Evolutionary conservation across 2,888 invertebrate species (phyloP).

Genomic region (Brenthis hecate): DNA sequence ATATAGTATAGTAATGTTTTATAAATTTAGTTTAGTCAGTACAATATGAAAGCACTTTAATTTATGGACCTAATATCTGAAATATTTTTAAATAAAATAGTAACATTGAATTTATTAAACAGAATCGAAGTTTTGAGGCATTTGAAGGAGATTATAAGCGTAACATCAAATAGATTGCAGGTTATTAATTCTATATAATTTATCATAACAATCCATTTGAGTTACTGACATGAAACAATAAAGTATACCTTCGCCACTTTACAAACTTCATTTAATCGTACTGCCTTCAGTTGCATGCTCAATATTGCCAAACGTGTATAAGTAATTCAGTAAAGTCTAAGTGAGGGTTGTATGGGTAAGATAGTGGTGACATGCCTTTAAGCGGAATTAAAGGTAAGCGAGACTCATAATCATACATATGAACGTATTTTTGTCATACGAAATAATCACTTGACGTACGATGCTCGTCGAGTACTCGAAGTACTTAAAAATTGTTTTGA

Average conservation of each 20-base stretch:
- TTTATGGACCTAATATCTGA: background rate
- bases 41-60: background rate
- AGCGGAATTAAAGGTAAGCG: conserved; percentile 8
- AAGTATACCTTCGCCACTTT: background rate
- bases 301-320: conserved; percentile 3
- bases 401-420: conserved; percentile 1
- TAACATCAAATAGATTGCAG: too few species aligned
- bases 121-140: too few species aligned
- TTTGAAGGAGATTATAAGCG: too few species aligned
- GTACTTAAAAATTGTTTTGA: conserved; percentile 13
- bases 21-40: background rate
- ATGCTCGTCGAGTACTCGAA: conserved; percentile 2
- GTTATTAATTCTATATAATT: too few species aligned
- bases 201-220: too few species aligned
- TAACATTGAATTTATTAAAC: too few species aligned
- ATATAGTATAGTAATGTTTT: too few species aligned
- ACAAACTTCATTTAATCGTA: conserved; percentile 19
- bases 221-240: too few species aligned
- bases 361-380: conserved; percentile 19
- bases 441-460: background rate
- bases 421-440: background rate
- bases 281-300: conserved; percentile 5
- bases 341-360: conserved; percentile 2
- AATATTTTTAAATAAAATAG: too few species aligned
- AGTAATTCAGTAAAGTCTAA: background rate